Evolutionary conservation across 2,113 vertebrate genomes (phyloP).

Genomic region (Hippocampus abdominalis): DNA sequence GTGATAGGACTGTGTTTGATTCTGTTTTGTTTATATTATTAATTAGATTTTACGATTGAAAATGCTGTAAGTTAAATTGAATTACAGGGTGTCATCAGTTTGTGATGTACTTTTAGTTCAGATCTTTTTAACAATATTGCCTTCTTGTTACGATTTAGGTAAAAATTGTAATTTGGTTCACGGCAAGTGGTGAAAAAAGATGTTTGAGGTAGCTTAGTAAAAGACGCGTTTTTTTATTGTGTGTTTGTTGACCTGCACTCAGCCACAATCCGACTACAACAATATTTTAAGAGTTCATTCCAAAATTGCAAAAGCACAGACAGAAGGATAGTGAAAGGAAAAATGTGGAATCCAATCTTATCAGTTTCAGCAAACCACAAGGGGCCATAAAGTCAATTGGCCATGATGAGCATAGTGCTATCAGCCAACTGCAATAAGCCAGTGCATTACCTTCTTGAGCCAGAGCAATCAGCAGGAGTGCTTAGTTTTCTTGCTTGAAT

Average conservation of each 20-base stretch:
- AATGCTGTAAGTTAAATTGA: too few relatives aligned
- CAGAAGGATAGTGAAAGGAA: slow-evolving; percentile 20
- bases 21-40: too few relatives aligned
- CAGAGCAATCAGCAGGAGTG: slow-evolving; percentile 43
- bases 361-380: slow-evolving; percentile 39
- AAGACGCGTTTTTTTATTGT: slow-evolving; percentile 16
- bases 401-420: slow-evolving; percentile 47
- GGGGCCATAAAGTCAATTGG: slow-evolving; percentile 55
- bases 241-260: slow-evolving; percentile 35
- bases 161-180: slow-evolving; percentile 26
- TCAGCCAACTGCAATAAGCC: slow-evolving; percentile 48
- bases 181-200: slow-evolving; percentile 4
- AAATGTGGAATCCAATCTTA: slow-evolving; percentile 41
- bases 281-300: slow-evolving; percentile 20
- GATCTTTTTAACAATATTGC: too few relatives aligned
- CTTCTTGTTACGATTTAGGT: too few relatives aligned
- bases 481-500: slow-evolving; percentile 27
- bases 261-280: slow-evolving; percentile 32
- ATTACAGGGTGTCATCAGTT: too few relatives aligned
- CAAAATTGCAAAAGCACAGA: slow-evolving; percentile 4
- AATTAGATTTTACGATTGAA: too few relatives aligned
- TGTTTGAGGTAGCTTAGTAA: background rate
- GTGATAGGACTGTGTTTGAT: too few relatives aligned
- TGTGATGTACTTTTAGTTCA: too few relatives aligned
- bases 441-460: slow-evolving; percentile 47